These are phyloP conservation scores for Polietes domitor DNA, from an alignment of 2,888 invertebrate species.

Conservation along the genomic window DNA sequence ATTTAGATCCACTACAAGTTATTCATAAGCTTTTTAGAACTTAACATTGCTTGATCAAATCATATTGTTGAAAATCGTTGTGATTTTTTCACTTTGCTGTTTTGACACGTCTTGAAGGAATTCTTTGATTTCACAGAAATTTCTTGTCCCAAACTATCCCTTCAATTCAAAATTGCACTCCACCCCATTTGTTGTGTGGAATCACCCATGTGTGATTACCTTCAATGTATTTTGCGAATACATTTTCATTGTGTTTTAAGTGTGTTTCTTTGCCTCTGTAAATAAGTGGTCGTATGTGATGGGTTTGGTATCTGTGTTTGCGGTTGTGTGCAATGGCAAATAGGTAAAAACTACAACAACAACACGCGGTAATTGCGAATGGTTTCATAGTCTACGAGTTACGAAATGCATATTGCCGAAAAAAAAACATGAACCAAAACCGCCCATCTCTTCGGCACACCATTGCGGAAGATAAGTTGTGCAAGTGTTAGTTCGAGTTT, in stretches of 20 bases:
- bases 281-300: background rate
- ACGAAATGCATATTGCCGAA: slow-evolving; percentile 53
- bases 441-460: background rate
- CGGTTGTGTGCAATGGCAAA: background rate
- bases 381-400: slow-evolving; percentile 54
- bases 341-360: slow-evolving; percentile 4
- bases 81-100: too few relatives aligned
- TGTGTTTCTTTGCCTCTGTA: background rate
- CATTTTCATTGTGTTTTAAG: background rate
- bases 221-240: background rate
- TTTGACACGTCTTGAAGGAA: too few relatives aligned
- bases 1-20: too few relatives aligned
- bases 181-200: background rate
- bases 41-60: too few relatives aligned
- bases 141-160: too few relatives aligned
- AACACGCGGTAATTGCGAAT: slow-evolving; percentile 38
- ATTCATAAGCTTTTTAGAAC: too few relatives aligned
- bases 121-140: too few relatives aligned
- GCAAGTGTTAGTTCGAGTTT: slow-evolving; percentile 10
- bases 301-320: background rate
- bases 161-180: too few relatives aligned
- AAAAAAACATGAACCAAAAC: slow-evolving; percentile 35
- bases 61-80: too few relatives aligned
- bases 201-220: background rate
- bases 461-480: background rate